Percentiles rank a stretch among this genome's conserved stretches.
Evolutionary conservation across 2,797 vertebrate genomes (phyloP).

Genomic region (Oryzias sinensis): DNA sequence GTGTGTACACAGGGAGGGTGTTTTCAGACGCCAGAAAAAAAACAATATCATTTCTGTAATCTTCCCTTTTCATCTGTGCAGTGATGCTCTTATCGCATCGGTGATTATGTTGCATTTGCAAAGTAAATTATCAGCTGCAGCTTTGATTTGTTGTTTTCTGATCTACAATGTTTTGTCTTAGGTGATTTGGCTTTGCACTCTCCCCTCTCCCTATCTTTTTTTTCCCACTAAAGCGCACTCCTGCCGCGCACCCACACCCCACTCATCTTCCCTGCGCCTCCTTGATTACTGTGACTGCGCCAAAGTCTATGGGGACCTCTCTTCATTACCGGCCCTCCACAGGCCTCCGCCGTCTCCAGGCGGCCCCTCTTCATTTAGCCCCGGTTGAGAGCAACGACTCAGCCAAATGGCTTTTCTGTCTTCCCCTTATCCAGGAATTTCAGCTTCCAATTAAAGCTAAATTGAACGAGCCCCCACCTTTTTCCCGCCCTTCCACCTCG

Average conservation of each 20-base stretch:
- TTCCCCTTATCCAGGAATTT: conserved; percentile 57
- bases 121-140: conserved; percentile 20
- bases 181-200: neutral
- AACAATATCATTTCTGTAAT: neutral
- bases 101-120: conserved; percentile 32
- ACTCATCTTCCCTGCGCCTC: neutral
- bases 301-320: conserved; percentile 57
- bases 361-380: conserved; percentile 56
- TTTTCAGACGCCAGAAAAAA: conserved; percentile 11
- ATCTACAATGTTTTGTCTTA: no score
- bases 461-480: conserved; percentile 47
- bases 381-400: conserved; percentile 37
- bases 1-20: neutral
- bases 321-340: conserved; percentile 59
- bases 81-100: conserved; percentile 30
- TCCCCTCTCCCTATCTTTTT: neutral
- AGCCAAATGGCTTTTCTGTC: conserved; percentile 63
- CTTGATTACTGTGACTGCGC: conserved; percentile 38
- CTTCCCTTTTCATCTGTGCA: conserved; percentile 18
- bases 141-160: no score
- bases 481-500: conserved; percentile 1
- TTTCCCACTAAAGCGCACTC: neutral
- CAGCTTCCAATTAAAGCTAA: conserved; percentile 70
- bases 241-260: neutral
- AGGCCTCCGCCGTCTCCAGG: conserved; percentile 48